Evolutionary conservation across 2,888 invertebrate genomes (phyloP), one percentile per base, ranked within the genome.

Genomic region (Drosophila gaucha): DNA sequence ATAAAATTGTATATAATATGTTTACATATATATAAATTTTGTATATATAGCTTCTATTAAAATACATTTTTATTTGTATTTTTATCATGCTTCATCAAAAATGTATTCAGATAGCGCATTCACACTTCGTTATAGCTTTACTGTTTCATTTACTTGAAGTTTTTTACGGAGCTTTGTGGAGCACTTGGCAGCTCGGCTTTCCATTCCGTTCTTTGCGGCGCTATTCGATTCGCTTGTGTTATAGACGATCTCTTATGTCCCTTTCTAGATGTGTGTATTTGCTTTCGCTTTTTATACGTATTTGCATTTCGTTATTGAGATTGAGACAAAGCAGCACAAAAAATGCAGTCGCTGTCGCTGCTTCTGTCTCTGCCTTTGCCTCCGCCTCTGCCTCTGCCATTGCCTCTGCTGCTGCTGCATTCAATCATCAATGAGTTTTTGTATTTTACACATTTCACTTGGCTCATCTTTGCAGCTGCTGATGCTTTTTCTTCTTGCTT

Each of bases 271-370:
- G 57, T 74, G 76, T 68, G 72, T 79, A 64, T 71, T 80, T 80
- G 80, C 80, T 78, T 82, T 83, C 64, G 64, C 75, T 83, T 75
- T 80, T 52, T 60, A n/a, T 76, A 49, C 30, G 57, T 85, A 85
- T 85, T 85, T 86, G 86, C 86, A 85, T 85, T 85, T 85, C 78
- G 86, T 82, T 85, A 85, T 85, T 85, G 84, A 80, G 84, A 78
- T 86, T 86, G 84, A 80, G 82, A 84, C 82, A 82, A 84, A 75
- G 75, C 66, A 66, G 50, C 66, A 70, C 54, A 69, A 75, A 72
- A 74, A 69, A 52, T 63, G 62, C 52, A 62, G 41, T 59, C 39
- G 63, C 50, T 38, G 35, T 26, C 18, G 24, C 14, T 10, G 38
- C 14, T n/a, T 12, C 33, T 46, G 31, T 16, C 36, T n/a, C 43